Conservation (phyloP, 2,797 vertebrate species). For the Gallinago solitaria region DNA sequence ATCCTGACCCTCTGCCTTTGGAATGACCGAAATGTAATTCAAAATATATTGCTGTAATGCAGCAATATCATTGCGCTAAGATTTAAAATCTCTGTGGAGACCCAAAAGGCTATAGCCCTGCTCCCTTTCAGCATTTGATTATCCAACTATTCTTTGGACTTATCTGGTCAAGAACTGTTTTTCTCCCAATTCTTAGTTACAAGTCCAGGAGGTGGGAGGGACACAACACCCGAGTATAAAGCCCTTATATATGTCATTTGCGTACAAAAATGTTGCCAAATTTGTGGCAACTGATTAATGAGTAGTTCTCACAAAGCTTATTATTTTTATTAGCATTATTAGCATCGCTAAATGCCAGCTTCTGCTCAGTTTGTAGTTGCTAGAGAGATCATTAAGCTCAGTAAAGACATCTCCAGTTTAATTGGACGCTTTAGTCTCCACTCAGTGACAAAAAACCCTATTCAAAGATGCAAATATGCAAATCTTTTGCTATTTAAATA, state of each 20-base stretch:
- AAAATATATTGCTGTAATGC: background rate
- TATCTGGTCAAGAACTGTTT: background rate
- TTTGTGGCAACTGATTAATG: background rate
- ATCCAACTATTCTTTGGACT: background rate
- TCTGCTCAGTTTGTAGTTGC: background rate
- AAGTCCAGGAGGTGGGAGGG: fast-evolving
- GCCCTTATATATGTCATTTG: background rate
- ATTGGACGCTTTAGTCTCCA: background rate
- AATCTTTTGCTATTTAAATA: background rate
- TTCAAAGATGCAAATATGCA: fast-evolving
- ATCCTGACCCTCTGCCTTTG: background rate
- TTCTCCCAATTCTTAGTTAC: background rate
- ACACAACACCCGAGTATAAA: background rate
- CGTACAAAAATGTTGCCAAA: background rate
- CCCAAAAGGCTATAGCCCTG: background rate
- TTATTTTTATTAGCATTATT: background rate
- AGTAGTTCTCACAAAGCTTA: background rate
- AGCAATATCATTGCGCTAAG: background rate
- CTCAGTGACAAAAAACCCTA: background rate
- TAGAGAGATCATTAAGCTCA: background rate
- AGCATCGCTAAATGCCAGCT: background rate
- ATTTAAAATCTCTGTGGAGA: background rate
- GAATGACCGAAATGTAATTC: background rate
- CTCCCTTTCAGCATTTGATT: background rate
- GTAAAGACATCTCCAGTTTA: background rate